phyloP scores from a whole-genome alignment of 1,140 invertebrate species.

The Aphidius ervi region DNA sequence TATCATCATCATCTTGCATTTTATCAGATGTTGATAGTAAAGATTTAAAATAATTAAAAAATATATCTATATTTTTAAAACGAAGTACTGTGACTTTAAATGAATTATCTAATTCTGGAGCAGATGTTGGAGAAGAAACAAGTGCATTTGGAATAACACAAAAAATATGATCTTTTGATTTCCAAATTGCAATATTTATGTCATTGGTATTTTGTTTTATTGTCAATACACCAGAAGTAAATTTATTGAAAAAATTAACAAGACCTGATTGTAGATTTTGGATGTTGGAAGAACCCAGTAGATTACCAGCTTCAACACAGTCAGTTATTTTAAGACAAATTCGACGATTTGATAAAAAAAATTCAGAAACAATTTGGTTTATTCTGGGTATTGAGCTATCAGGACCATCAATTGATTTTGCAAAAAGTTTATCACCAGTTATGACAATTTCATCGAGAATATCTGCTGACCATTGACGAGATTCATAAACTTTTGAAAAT shows the following conservation, averaged over 20 bases:
- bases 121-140: slow-evolving; percentile 12
- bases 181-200: slow-evolving; percentile 36
- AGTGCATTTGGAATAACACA: slow-evolving; percentile 30
- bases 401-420: slow-evolving; percentile 32
- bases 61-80: slow-evolving; percentile 22
- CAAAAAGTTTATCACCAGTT: slow-evolving; percentile 40
- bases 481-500: slow-evolving; percentile 43
- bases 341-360: slow-evolving; percentile 39
- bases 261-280: slow-evolving; percentile 33
- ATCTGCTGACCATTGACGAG: slow-evolving; percentile 32
- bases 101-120: slow-evolving; percentile 12
- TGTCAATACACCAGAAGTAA: slow-evolving; percentile 34
- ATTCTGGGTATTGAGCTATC: slow-evolving; percentile 17
- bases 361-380: slow-evolving; percentile 40
- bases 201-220: slow-evolving; percentile 6
- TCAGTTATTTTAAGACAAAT: slow-evolving; percentile 40
- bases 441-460: slow-evolving; percentile 39
- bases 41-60: slow-evolving; percentile 27
- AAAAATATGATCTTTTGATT: slow-evolving; percentile 31
- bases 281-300: slow-evolving; percentile 26
- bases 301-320: slow-evolving; percentile 39
- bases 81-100: slow-evolving; percentile 24
- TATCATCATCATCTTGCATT: too few relatives aligned
- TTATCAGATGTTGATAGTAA: too few relatives aligned
- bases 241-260: slow-evolving; percentile 34